Percentiles rank a stretch among this genome's conserved stretches.
These are phyloP conservation scores for Myotis findleyi DNA, from an alignment of 2,797 vertebrate species.

Conservation along the genomic window DNA sequence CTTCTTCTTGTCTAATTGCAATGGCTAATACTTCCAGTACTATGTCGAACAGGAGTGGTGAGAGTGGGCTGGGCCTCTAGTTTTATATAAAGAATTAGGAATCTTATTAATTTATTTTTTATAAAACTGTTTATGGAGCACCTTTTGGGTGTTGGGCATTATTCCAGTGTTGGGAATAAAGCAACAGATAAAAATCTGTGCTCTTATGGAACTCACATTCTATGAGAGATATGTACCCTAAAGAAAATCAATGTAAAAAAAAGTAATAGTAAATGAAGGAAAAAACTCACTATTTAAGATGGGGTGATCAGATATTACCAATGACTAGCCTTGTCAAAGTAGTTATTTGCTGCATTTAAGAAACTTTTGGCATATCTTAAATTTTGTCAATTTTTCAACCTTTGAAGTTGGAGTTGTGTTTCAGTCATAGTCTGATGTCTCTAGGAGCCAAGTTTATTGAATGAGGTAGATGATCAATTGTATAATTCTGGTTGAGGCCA, in stretches of 20 bases:
- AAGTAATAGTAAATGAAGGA: neutral
- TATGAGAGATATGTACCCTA: neutral
- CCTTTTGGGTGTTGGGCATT: neutral
- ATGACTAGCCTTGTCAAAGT: neutral
- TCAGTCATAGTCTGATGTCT: neutral
- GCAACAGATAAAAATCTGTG: neutral
- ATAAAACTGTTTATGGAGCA: neutral
- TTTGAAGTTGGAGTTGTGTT: slow-evolving; percentile 38
- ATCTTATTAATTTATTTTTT: slow-evolving; percentile 4
- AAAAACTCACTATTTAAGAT: neutral
- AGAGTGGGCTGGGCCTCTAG: too few species aligned
- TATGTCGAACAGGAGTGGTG: too few species aligned
- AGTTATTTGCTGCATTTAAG: neutral
- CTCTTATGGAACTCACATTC: neutral
- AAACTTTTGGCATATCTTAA: neutral
- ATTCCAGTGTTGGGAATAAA: neutral
- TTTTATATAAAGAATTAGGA: neutral
- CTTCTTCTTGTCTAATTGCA: too few species aligned
- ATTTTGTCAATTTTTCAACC: neutral
- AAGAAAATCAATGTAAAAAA: slow-evolving; percentile 20
- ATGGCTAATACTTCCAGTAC: too few species aligned
- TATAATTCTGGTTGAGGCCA: slow-evolving; percentile 33
- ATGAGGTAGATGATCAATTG: slow-evolving; percentile 9
- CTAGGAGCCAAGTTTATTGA: slow-evolving; percentile 3
- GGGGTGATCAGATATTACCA: neutral